Evolutionary conservation across 2,113 vertebrate species (phyloP).

Genomic region (Oncorhynchus masou): DNA sequence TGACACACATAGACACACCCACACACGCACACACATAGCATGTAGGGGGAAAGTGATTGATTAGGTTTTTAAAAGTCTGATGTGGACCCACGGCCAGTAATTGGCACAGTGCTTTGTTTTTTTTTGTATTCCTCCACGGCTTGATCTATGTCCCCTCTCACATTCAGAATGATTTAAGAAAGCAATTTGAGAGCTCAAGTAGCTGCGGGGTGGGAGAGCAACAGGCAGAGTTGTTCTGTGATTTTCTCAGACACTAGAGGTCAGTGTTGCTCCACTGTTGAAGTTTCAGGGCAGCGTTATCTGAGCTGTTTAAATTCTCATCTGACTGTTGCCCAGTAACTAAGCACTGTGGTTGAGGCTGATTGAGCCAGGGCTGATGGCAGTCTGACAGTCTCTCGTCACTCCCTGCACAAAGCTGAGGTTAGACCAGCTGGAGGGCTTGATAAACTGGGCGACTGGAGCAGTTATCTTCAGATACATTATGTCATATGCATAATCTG

Average conservation of each 20-base stretch:
- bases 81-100: constrained; percentile 52
- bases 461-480: too few species aligned
- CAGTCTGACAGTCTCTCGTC: neutral
- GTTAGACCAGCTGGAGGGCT: neutral
- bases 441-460: too few species aligned
- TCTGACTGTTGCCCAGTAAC: neutral
- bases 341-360: neutral
- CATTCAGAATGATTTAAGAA: constrained; percentile 56
- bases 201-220: constrained; percentile 17
- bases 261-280: constrained; percentile 82
- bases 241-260: constrained; percentile 78
- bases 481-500: too few species aligned
- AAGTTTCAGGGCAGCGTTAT: constrained; percentile 15
- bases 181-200: constrained; percentile 51
- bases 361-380: neutral
- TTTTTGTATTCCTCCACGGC: constrained; percentile 41
- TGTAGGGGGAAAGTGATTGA: constrained; percentile 52
- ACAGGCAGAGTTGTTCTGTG: neutral
- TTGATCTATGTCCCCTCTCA: constrained; percentile 58
- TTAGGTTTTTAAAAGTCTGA: constrained; percentile 58
- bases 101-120: constrained; percentile 51
- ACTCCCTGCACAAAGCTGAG: neutral
- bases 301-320: neutral
- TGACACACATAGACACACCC: neutral
- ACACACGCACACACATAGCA: neutral